Evolutionary conservation across 2,888 invertebrate genomes (phyloP).

Genomic region (Eubasilissa splendida): DNA sequence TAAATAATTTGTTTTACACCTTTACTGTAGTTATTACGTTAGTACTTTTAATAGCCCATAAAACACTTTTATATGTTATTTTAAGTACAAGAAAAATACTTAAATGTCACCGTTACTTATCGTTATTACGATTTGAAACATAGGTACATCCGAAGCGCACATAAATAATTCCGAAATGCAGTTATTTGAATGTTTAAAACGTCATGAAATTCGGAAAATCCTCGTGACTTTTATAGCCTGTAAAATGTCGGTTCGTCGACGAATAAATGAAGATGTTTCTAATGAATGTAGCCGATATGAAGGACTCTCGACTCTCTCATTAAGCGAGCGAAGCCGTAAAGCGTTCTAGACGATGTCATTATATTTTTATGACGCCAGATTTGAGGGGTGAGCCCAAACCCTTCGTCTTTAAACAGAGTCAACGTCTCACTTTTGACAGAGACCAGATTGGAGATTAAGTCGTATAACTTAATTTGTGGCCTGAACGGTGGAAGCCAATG

Average conservation of each 20-base stretch:
- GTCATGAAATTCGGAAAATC: background rate
- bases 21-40: no score
- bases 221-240: conserved; percentile 1
- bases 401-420: background rate
- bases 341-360: conserved; percentile 11
- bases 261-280: background rate
- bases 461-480: background rate
- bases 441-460: background rate
- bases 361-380: conserved; percentile 21
- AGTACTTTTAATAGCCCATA: no score
- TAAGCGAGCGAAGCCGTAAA: conserved; percentile 16
- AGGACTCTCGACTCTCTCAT: conserved; percentile 4
- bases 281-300: conserved; percentile 21
- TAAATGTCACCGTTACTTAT: no score
- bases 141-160: no score
- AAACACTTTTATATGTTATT: no score
- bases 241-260: conserved; percentile 4
- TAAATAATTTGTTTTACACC: no score
- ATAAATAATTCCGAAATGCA: background rate
- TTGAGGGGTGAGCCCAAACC: background rate
- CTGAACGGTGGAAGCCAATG: no score
- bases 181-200: background rate
- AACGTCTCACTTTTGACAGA: background rate
- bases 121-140: no score
- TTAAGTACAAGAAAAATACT: no score